A percentile compares a stretch with the other conserved stretches of the same genome.
phyloP scores from a whole-genome alignment of 2,113 vertebrate species.

The Numida meleagris region DNA sequence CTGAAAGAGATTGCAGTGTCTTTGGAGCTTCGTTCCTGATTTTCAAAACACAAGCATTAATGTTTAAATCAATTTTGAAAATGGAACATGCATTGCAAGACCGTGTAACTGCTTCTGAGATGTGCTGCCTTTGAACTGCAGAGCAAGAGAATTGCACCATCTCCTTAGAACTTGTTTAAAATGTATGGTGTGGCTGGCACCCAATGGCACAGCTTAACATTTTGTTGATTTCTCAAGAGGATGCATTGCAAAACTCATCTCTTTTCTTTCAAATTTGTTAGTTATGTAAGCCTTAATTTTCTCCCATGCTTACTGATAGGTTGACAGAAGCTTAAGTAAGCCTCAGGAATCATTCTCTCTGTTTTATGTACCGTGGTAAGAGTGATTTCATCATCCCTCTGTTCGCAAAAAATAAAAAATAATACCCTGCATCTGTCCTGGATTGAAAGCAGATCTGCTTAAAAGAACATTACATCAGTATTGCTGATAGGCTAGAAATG shows the following conservation, averaged over 20 bases:
- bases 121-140: not conserved
- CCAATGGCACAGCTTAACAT: not conserved
- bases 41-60: not conserved
- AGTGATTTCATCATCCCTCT: conserved; percentile 71
- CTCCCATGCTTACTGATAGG: not conserved
- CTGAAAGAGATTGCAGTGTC: not conserved
- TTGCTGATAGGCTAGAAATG: conserved; percentile 19
- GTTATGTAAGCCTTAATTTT: conserved; percentile 16
- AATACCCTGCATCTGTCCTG: conserved; percentile 69
- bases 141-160: not conserved
- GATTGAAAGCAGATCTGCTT: conserved; percentile 74
- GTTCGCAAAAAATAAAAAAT: conserved; percentile 26
- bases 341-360: conserved; percentile 55
- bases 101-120: not conserved
- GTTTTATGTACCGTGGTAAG: conserved; percentile 46
- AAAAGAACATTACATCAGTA: conserved; percentile 70
- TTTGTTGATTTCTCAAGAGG: not conserved
- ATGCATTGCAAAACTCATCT: not conserved
- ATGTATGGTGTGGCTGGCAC: not conserved
- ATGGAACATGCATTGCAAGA: not conserved
- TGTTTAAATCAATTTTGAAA: not conserved
- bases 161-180: not conserved
- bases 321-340: conserved; percentile 60
- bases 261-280: not conserved
- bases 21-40: not conserved